Evolutionary conservation across 2,888 invertebrate species (phyloP).

Genomic region (Cyclophora punctaria): DNA sequence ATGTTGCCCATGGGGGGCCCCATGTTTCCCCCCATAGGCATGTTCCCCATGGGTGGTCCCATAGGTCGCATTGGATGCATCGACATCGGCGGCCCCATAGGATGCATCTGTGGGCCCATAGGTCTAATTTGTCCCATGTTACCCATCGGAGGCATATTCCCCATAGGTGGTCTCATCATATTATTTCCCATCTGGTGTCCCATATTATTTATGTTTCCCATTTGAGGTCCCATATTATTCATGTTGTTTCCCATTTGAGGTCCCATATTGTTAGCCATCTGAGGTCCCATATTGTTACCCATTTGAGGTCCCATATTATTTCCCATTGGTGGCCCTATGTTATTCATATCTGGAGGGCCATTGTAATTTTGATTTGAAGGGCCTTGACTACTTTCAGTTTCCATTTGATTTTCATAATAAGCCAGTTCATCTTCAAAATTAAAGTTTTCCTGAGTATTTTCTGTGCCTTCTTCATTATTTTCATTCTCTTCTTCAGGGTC

Average conservation of each 20-base stretch:
- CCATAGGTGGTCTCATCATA: conserved; percentile 29
- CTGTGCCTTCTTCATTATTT: conserved; percentile 24
- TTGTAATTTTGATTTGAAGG: conserved; percentile 42
- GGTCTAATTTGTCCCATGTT: conserved; percentile 31
- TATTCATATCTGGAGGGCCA: conserved; percentile 40
- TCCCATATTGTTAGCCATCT: conserved; percentile 28
- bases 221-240: conserved; percentile 19
- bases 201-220: conserved; percentile 8
- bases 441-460: conserved; percentile 33
- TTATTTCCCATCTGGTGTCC: background rate
- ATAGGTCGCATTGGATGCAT: conserved; percentile 21
- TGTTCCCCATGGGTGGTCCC: conserved; percentile 31
- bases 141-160: conserved; percentile 24
- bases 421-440: conserved; percentile 46
- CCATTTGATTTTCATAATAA: conserved; percentile 59
- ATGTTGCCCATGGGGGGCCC: conserved; percentile 36
- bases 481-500: conserved; percentile 42
- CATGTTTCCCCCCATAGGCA: conserved; percentile 35
- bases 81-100: conserved; percentile 27
- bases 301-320: conserved; percentile 27
- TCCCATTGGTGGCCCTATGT: conserved; percentile 21
- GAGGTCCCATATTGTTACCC: conserved; percentile 20
- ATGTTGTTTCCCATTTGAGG: conserved; percentile 34
- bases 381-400: conserved; percentile 57
- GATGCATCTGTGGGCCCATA: conserved; percentile 5